phyloP scores from a whole-genome alignment of 2,113 vertebrate genomes.

The Machaerirhynchus nigripectus region DNA sequence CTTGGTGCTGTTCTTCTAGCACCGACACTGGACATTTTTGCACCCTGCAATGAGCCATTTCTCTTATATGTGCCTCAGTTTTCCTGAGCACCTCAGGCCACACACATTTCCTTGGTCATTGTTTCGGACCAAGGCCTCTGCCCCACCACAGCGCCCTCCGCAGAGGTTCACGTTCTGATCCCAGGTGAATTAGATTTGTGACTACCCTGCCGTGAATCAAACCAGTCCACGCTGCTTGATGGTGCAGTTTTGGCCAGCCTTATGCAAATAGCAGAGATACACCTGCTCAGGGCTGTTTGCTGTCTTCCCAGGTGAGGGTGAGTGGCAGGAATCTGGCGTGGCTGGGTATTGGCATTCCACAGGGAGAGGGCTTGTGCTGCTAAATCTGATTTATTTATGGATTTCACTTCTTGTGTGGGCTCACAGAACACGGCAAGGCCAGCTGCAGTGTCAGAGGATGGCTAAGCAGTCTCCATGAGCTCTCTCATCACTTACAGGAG shows the following conservation, averaged over 20 bases:
- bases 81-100: not conserved
- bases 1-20: not conserved
- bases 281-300: not conserved
- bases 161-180: not conserved
- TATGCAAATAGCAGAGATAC: not conserved
- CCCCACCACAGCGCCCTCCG: rapidly evolving
- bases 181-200: not conserved
- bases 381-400: not conserved
- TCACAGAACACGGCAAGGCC: not conserved
- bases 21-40: not conserved
- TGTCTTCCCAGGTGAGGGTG: rapidly evolving
- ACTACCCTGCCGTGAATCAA: not conserved
- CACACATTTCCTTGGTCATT: not conserved
- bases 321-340: not conserved
- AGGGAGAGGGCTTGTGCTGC: not conserved
- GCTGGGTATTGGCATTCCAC: not conserved
- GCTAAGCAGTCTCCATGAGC: not conserved
- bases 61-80: not conserved
- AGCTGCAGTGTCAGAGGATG: not conserved
- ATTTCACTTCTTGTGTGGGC: not conserved
- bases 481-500: rapidly evolving
- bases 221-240: not conserved
- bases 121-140: not conserved
- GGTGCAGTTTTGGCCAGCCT: not conserved
- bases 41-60: not conserved